Evolutionary conservation across 2,888 invertebrate genomes (phyloP).

Genomic region (Masnerella sp.): DNA sequence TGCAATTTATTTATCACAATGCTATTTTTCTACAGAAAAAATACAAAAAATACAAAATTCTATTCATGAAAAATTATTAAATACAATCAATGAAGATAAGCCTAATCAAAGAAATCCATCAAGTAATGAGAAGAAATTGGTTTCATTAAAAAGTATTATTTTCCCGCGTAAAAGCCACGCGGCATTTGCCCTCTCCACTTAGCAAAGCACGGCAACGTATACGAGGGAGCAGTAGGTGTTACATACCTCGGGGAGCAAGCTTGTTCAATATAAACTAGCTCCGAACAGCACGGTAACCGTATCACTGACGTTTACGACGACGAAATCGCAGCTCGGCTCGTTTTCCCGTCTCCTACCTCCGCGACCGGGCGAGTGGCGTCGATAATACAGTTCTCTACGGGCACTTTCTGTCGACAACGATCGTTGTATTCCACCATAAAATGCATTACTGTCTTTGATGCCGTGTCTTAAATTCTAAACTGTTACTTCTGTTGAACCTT

Average conservation of each 20-base stretch:
- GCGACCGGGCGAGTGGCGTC: constrained; percentile 63
- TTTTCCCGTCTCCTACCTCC: constrained; percentile 70
- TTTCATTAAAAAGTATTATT: constrained; percentile 37
- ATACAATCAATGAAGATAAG: no score
- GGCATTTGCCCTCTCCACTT: constrained; percentile 61
- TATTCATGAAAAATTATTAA: no score
- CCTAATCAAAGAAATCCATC: no score
- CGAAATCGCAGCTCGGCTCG: constrained; percentile 78
- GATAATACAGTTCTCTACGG: constrained; percentile 71
- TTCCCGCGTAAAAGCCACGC: constrained; percentile 76
- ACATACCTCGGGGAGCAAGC: constrained; percentile 78
- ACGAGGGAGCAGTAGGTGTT: constrained; percentile 71
- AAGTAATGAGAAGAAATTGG: not conserved
- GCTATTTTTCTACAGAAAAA: no score
- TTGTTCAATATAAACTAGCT: constrained; percentile 77
- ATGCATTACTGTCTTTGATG: constrained; percentile 62
- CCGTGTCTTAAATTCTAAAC: constrained; percentile 57
- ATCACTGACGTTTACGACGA: constrained; percentile 78
- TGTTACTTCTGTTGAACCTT: constrained; percentile 40
- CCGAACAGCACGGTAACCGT: constrained; percentile 78
- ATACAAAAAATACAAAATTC: no score
- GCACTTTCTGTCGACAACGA: constrained; percentile 65
- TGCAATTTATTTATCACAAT: no score
- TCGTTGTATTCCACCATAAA: constrained; percentile 62
- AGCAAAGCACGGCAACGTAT: constrained; percentile 49